phyloP scores from a whole-genome alignment of 2,113 vertebrate genomes.

The Pholis gunnellus region DNA sequence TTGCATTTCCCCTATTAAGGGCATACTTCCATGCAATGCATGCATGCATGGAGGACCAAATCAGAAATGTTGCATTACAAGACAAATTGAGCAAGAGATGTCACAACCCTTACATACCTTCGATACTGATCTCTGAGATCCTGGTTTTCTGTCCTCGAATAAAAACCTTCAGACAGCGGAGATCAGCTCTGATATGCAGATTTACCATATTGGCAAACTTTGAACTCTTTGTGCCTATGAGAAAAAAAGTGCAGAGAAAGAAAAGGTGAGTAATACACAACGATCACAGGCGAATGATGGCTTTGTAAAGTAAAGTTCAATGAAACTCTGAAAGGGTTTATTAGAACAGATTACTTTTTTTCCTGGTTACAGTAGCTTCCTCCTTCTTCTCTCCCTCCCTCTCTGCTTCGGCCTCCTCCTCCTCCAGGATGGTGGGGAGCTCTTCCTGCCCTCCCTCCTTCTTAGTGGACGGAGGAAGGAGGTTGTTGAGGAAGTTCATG shows the following conservation, averaged over 20 bases:
- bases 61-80: neutral
- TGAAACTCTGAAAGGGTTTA: neutral
- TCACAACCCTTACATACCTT: slow-evolving; percentile 83
- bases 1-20: neutral
- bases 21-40: neutral
- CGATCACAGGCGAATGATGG: neutral
- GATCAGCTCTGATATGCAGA: slow-evolving; percentile 90
- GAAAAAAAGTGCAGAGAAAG: neutral
- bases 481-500: slow-evolving; percentile 91
- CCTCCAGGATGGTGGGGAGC: slow-evolving; percentile 73
- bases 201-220: slow-evolving; percentile 90
- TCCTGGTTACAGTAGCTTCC: slow-evolving; percentile 77
- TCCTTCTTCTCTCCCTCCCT: slow-evolving; percentile 85
- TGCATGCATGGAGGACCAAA: neutral
- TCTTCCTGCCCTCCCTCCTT: slow-evolving; percentile 81
- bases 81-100: neutral
- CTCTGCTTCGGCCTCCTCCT: slow-evolving; percentile 80
- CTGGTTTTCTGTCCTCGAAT: slow-evolving; percentile 90
- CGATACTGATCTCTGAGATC: slow-evolving; percentile 94
- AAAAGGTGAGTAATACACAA: neutral
- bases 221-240: slow-evolving; percentile 86
- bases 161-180: slow-evolving; percentile 93
- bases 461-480: slow-evolving; percentile 84
- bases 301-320: neutral
- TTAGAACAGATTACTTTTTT: slow-evolving; percentile 66